Evolutionary conservation across 2,113 vertebrate species (phyloP).

Genomic region (Geococcyx californianus): DNA sequence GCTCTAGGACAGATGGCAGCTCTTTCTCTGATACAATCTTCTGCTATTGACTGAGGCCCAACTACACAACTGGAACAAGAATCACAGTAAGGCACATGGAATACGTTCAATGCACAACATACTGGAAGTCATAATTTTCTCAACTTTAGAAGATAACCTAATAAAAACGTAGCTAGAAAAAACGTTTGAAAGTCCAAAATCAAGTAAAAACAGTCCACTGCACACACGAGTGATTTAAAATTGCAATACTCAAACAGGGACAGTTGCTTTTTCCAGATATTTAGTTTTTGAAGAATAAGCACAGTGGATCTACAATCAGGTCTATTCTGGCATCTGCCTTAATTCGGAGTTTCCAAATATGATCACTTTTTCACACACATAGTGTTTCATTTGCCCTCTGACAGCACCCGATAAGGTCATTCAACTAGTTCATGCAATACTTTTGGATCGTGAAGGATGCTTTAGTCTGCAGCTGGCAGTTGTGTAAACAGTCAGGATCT

Average conservation of each 20-base stretch:
- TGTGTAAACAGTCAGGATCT: neutral
- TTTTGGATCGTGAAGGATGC: neutral
- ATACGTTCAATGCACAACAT: neutral
- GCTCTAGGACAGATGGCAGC: constrained; percentile 11
- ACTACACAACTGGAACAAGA: neutral
- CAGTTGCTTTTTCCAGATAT: neutral
- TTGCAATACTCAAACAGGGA: neutral
- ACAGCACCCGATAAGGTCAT: neutral
- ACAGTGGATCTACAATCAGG: neutral
- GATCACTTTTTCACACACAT: neutral
- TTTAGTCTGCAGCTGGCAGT: neutral
- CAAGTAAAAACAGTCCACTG: neutral
- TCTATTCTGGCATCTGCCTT: neutral
- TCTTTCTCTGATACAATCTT: constrained; percentile 4
- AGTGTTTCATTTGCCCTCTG: neutral
- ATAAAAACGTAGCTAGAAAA: neutral
- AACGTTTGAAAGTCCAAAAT: neutral
- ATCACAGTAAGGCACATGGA: neutral
- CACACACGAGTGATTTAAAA: neutral
- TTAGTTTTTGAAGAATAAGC: neutral
- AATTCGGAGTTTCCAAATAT: neutral
- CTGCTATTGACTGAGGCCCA: constrained; percentile 21
- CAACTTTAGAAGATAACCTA: neutral
- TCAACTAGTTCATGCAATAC: neutral
- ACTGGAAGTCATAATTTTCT: neutral